Conservation (phyloP, 2,113 vertebrate species). For the Panthera uncia region DNA sequence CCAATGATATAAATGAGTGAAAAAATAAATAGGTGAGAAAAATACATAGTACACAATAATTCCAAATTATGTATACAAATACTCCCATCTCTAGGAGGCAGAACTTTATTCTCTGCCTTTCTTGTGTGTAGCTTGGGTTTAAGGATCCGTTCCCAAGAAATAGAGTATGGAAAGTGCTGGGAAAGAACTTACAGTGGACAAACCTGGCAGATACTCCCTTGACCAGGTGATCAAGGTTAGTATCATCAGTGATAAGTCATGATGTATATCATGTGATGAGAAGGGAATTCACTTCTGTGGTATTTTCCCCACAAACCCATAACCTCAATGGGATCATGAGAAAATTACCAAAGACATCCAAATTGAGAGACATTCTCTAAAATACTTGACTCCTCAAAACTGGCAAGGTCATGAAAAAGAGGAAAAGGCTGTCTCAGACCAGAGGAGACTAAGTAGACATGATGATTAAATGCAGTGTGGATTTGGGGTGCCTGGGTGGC, state of each 20-base stretch:
- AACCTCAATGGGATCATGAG: neutral
- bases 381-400: neutral
- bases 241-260: neutral
- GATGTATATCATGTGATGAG: neutral
- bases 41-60: neutral
- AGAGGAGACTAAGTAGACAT: neutral
- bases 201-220: neutral
- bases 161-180: neutral
- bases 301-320: neutral
- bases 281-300: neutral
- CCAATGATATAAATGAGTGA: neutral
- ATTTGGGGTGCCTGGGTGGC: neutral
- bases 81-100: neutral
- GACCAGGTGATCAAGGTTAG: neutral
- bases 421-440: neutral
- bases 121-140: neutral
- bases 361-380: slow-evolving; percentile 6
- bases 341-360: neutral
- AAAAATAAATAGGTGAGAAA: neutral
- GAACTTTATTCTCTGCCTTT: neutral
- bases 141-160: neutral
- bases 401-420: neutral
- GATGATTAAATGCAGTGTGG: neutral
- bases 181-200: neutral
- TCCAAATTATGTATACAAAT: slow-evolving; percentile 2